phyloP scores from a whole-genome alignment of 2,797 vertebrate species.

The Spinus pinus region DNA sequence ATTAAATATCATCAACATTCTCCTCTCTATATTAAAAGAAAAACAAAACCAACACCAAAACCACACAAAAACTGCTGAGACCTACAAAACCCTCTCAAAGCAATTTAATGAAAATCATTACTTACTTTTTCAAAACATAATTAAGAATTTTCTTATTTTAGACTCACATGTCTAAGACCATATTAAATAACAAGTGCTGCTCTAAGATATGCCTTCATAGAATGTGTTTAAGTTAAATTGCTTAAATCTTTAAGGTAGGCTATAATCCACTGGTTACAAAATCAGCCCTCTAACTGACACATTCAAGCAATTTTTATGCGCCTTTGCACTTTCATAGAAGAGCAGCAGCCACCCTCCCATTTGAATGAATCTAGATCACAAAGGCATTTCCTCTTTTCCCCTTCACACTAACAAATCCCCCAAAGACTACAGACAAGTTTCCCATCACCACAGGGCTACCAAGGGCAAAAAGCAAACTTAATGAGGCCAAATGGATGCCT shows the following conservation, averaged over 20 bases:
- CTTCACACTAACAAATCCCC: conserved; percentile 45
- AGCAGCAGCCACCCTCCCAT: not conserved
- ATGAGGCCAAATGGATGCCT: conserved; percentile 31
- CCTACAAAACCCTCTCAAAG: not conserved
- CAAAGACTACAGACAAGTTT: conserved; percentile 9
- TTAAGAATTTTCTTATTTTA: not conserved
- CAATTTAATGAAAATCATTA: not conserved
- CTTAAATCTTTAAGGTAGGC: not conserved
- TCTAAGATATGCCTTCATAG: not conserved
- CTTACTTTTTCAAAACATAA: not conserved
- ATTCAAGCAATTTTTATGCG: conserved; percentile 34
- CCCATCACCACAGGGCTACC: conserved; percentile 38
- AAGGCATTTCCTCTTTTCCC: conserved; percentile 22
- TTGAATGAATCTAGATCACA: conserved; percentile 23
- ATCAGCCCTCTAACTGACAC: not conserved
- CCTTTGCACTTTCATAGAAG: conserved; percentile 19
- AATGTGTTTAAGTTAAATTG: not conserved
- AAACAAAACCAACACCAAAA: not conserved
- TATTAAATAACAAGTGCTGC: not conserved
- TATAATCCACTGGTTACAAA: not conserved
- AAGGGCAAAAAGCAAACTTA: conserved; percentile 68
- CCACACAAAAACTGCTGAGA: not conserved
- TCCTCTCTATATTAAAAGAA: not conserved
- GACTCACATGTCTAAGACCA: not conserved
- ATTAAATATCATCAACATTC: not conserved